Conservation (phyloP, 2,888 invertebrate species). For the Dione juno region DNA sequence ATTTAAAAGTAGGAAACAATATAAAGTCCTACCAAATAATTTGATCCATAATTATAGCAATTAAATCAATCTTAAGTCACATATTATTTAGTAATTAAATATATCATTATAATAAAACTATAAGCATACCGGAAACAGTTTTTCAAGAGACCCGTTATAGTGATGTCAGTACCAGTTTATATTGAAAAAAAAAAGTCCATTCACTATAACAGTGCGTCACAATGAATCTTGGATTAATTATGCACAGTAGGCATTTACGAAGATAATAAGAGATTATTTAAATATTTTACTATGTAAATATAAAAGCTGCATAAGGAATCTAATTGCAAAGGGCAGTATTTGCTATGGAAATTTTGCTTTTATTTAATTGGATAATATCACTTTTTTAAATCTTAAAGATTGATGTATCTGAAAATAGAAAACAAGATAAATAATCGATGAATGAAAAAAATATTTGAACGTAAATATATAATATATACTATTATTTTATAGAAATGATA, state of each 20-base stretch:
- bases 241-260: not conserved
- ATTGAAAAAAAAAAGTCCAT: constrained; percentile 12
- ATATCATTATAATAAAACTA: not conserved
- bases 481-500: too few species aligned
- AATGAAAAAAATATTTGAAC: too few species aligned
- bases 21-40: not conserved
- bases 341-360: too few species aligned
- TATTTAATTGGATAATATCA: too few species aligned
- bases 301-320: too few species aligned
- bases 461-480: too few species aligned
- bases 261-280: constrained; percentile 2
- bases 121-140: constrained; percentile 10
- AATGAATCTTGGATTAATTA: not conserved
- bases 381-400: too few species aligned
- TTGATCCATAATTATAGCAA: not conserved
- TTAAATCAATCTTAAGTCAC: not conserved
- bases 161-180: constrained; percentile 17
- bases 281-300: not conserved
- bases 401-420: too few species aligned
- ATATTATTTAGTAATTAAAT: constrained; percentile 16
- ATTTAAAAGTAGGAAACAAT: not conserved
- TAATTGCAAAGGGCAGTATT: too few species aligned
- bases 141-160: constrained; percentile 1
- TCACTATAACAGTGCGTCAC: constrained; percentile 3
- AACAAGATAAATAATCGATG: too few species aligned